These are phyloP conservation scores for Drosophila punjabiensis DNA, from an alignment of 1,140 invertebrate genomes.

Conservation along the genomic window DNA sequence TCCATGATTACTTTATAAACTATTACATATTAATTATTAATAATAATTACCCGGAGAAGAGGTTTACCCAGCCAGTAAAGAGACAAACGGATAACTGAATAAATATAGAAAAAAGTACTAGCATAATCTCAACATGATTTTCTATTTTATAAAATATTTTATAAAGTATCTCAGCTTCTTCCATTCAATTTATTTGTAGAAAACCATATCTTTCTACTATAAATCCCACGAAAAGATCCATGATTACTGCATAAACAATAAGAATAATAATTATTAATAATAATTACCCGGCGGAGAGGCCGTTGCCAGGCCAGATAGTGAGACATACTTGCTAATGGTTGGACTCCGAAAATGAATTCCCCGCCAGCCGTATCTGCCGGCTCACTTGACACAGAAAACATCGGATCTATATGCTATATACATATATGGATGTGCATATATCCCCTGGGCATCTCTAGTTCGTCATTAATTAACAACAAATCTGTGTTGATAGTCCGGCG, in stretches of 20 bases:
- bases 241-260: slow-evolving; percentile 14
- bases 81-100: neutral
- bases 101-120: neutral
- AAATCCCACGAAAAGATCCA: neutral
- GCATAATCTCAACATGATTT: too few relatives aligned
- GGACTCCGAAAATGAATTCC: slow-evolving; percentile 1
- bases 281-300: neutral
- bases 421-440: neutral
- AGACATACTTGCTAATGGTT: slow-evolving; percentile 17
- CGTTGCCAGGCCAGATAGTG: slow-evolving; percentile 27
- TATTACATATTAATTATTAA: neutral
- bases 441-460: slow-evolving; percentile 49
- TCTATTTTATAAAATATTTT: too few relatives aligned
- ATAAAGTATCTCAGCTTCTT: neutral
- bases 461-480: slow-evolving; percentile 52
- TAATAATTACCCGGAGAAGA: neutral
- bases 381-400: slow-evolving; percentile 40
- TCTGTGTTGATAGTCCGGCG: slow-evolving; percentile 30
- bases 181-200: neutral
- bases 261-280: neutral
- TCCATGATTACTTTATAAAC: neutral
- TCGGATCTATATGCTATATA: neutral
- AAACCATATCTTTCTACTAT: neutral
- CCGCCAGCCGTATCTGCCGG: neutral
- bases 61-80: neutral